Percentiles rank a stretch among this genome's conserved stretches.
Conservation (phyloP, 2,797 vertebrate genomes). For the Hafferia zeledoni region DNA sequence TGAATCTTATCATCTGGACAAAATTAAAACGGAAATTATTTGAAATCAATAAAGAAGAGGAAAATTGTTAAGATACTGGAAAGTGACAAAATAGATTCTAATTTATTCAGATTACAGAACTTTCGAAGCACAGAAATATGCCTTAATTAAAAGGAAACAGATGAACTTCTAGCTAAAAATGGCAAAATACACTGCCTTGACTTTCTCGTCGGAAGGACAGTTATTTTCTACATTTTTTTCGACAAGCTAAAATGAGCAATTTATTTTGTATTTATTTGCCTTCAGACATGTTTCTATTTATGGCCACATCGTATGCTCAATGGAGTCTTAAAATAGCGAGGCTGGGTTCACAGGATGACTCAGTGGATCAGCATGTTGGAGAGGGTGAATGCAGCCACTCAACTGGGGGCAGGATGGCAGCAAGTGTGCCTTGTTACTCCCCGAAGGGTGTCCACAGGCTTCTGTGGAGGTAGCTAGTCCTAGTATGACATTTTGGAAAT, state of each 20-base stretch:
- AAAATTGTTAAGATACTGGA: constrained; percentile 59
- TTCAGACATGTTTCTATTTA: constrained; percentile 65
- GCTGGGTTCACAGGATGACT: background rate
- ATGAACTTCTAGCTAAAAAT: constrained; percentile 49
- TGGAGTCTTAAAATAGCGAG: background rate
- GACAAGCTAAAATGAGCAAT: constrained; percentile 27
- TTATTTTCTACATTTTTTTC: constrained; percentile 40
- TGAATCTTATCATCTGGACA: constrained; percentile 15
- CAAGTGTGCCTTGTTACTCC: background rate
- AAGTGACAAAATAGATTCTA: constrained; percentile 48
- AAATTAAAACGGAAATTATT: constrained; percentile 24
- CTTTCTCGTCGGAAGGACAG: constrained; percentile 26
- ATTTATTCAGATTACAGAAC: constrained; percentile 58
- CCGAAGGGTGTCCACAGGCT: background rate
- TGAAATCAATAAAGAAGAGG: constrained; percentile 24
- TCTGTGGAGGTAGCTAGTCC: background rate
- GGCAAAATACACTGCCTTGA: constrained; percentile 29
- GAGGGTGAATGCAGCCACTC: background rate
- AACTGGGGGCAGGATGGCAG: background rate
- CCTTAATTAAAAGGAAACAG: constrained; percentile 54
- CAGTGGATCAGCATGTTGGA: background rate
- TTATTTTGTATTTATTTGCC: constrained; percentile 55
- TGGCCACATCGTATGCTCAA: constrained; percentile 10
- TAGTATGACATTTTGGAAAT: background rate
- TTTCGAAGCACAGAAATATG: constrained; percentile 64